Conservation (phyloP, 1,140 invertebrate species). For the Bombus superbus region DNA sequence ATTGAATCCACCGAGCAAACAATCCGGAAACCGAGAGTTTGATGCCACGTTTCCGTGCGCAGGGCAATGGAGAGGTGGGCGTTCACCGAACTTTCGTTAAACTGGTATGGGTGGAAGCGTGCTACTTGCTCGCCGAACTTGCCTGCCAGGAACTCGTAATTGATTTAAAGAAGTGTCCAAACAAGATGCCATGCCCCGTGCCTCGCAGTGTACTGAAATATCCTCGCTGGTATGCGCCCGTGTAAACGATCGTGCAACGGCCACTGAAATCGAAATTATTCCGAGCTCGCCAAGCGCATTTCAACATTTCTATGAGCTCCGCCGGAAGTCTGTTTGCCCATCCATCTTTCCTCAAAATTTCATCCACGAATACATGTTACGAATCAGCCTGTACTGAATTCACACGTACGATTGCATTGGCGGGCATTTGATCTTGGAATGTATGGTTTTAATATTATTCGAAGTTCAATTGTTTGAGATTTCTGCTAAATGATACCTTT, state of each 20-base stretch:
- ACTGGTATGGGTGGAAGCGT: conserved; percentile 19
- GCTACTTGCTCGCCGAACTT: conserved; percentile 44
- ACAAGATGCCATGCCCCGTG: conserved; percentile 54
- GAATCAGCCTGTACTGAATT: neutral
- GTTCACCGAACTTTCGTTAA: conserved; percentile 32
- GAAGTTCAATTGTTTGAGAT: no score
- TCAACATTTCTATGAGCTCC: conserved; percentile 4
- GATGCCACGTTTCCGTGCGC: conserved; percentile 18
- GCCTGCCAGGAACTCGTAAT: conserved; percentile 58
- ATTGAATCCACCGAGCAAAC: conserved; percentile 56
- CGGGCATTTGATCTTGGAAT: neutral
- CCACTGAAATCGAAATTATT: conserved; percentile 31
- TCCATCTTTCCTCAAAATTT: neutral
- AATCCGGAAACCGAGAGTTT: conserved; percentile 58
- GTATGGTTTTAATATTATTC: neutral
- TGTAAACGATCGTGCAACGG: conserved; percentile 28
- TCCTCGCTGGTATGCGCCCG: neutral
- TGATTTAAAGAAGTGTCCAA: conserved; percentile 68
- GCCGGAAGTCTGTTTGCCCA: neutral
- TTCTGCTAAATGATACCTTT: no score
- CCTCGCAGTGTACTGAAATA: conserved; percentile 20
- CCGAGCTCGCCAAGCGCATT: neutral
- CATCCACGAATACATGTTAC: neutral
- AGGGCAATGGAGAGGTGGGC: neutral
- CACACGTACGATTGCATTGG: neutral